Conservation (phyloP, 1,140 invertebrate genomes). For the Zaprionus capensis region DNA sequence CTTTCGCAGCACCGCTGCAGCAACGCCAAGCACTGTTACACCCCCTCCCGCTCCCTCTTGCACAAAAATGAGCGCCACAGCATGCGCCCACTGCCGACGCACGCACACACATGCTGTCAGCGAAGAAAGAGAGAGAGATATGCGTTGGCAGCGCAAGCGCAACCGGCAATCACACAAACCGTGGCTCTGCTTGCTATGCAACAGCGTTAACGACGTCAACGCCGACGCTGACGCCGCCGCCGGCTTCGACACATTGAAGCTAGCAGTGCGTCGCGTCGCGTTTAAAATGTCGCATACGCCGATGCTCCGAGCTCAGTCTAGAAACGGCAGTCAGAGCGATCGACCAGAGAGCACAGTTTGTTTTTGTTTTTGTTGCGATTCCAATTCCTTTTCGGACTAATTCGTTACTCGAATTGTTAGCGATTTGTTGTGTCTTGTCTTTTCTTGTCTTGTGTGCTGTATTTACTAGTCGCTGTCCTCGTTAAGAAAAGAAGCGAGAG, state of each 20-base stretch:
- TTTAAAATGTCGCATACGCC: constrained; percentile 70
- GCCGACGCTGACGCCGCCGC: background rate
- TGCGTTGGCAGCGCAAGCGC: constrained; percentile 29
- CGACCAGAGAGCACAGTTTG: constrained; percentile 11
- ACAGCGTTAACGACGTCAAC: constrained; percentile 6
- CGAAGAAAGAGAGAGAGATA: background rate
- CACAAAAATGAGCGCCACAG: background rate
- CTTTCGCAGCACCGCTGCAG: constrained; percentile 11
- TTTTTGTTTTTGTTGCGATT: background rate
- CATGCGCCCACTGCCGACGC: constrained; percentile 3
- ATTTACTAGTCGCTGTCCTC: background rate
- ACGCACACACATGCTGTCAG: background rate
- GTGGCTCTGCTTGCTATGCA: constrained; percentile 1
- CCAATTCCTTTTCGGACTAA: background rate
- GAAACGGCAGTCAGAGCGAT: constrained; percentile 59
- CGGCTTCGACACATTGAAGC: background rate
- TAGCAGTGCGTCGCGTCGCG: constrained; percentile 37
- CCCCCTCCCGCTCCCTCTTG: too few relatives aligned
- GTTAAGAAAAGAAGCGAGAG: background rate
- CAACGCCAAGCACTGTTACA: background rate
- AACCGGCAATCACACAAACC: constrained; percentile 3
- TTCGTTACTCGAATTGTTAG: background rate
- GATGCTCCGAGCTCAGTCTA: constrained; percentile 67
- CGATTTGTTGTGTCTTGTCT: too few relatives aligned
- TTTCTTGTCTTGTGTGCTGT: background rate